Percentiles rank a stretch among this genome's conserved stretches.
Evolutionary conservation across 1,140 invertebrate species (phyloP).

Genomic region (Aphelinus certus): DNA sequence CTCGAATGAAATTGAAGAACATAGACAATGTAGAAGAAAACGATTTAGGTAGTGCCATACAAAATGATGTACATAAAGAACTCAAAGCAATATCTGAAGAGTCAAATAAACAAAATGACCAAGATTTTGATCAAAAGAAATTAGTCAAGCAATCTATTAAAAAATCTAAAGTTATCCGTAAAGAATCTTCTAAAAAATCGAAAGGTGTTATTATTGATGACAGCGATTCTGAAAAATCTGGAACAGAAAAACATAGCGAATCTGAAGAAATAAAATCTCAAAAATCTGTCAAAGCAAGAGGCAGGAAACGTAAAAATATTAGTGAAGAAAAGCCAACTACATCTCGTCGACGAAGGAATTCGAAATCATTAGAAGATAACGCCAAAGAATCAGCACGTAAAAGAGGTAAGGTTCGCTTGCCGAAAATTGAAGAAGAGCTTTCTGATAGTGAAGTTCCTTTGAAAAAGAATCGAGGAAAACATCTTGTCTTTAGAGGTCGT

Average conservation of each 20-base stretch:
- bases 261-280: background rate
- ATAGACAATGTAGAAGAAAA: slow-evolving; percentile 1
- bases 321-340: slow-evolving; percentile 15
- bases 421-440: slow-evolving; percentile 36
- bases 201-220: slow-evolving; percentile 7
- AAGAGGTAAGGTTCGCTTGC: slow-evolving; percentile 27
- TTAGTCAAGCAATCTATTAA: background rate
- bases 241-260: no score
- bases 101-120: no score
- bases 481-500: slow-evolving; percentile 3
- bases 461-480: slow-evolving; percentile 22
- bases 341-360: background rate
- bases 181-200: background rate
- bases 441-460: slow-evolving; percentile 30
- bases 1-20: background rate
- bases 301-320: slow-evolving; percentile 20
- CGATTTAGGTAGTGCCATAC: slow-evolving; percentile 3
- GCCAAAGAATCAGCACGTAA: slow-evolving; percentile 26
- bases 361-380: slow-evolving; percentile 6
- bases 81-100: no score
- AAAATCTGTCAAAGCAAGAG: background rate
- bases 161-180: background rate
- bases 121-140: no score
- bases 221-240: background rate
- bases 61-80: background rate